A percentile compares a stretch with the other conserved stretches of the same genome.
These are phyloP conservation scores for Archilochus colubris DNA, from an alignment of 2,113 vertebrate species.

Conservation along the genomic window DNA sequence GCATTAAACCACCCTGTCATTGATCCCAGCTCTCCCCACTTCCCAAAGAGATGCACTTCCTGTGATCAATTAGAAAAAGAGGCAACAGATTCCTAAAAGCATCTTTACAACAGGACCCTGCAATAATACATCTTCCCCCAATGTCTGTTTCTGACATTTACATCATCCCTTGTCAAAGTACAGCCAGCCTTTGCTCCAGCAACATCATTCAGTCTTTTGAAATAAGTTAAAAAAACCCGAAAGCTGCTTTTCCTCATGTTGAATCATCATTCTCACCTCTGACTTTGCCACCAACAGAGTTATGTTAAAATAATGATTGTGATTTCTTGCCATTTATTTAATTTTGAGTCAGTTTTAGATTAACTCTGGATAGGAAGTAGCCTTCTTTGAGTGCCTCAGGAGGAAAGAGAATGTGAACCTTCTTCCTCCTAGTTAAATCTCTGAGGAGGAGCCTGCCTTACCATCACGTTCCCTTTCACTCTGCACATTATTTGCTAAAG, in stretches of 20 bases:
- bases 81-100: slow-evolving; percentile 38
- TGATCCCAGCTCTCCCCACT: slow-evolving; percentile 8
- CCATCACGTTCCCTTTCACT: not conserved
- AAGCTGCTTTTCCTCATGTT: not conserved
- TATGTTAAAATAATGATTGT: not conserved
- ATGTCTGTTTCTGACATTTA: not conserved
- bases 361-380: not conserved
- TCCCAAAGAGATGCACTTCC: slow-evolving; percentile 15
- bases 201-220: not conserved
- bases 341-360: not conserved
- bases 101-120: not conserved
- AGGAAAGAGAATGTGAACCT: not conserved
- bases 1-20: slow-evolving; percentile 45
- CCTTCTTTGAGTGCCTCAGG: not conserved
- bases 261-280: not conserved
- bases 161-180: not conserved
- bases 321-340: not conserved
- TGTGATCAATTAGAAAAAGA: slow-evolving; percentile 47
- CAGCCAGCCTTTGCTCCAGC: not conserved
- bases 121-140: slow-evolving; percentile 29
- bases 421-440: not conserved
- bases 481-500: not conserved
- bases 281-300: not conserved
- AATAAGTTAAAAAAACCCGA: not conserved
- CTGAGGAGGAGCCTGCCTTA: not conserved